These are phyloP conservation scores for Bucco capensis DNA, from an alignment of 2,113 vertebrate species.

Conservation along the genomic window DNA sequence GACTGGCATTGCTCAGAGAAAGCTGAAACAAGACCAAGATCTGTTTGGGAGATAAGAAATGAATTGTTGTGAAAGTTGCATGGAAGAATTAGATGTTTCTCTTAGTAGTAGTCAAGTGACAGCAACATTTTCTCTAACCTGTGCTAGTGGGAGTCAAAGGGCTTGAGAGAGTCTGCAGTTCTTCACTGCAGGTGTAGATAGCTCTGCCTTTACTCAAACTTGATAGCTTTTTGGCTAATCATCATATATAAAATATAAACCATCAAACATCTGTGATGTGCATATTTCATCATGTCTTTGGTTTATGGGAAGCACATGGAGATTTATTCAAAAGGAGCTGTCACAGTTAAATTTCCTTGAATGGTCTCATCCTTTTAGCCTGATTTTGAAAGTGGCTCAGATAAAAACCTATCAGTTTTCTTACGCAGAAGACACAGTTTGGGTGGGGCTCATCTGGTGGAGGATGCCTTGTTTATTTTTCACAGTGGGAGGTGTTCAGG, in stretches of 20 bases:
- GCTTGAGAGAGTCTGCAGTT: not conserved
- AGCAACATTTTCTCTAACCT: not conserved
- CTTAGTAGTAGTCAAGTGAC: not conserved
- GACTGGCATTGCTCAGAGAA: not conserved
- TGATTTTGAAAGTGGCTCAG: not conserved
- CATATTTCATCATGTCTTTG: not conserved
- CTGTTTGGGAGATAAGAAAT: constrained; percentile 8
- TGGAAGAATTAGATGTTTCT: not conserved
- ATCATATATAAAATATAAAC: not conserved
- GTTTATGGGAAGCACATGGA: not conserved
- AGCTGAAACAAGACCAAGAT: constrained; percentile 16
- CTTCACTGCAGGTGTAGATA: not conserved
- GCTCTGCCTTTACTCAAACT: not conserved
- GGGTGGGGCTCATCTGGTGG: not conserved
- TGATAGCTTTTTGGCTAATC: not conserved
- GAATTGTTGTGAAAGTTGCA: not conserved
- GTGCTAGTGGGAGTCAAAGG: not conserved
- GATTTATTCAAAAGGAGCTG: not conserved
- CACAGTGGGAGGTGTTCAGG: not conserved
- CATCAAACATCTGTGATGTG: not conserved
- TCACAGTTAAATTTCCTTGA: not conserved
- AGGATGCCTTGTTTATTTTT: not conserved
- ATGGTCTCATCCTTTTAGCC: not conserved
- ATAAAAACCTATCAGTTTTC: not conserved
- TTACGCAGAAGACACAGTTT: not conserved